Conservation (phyloP, 2,113 vertebrate species). For the Ia io region DNA sequence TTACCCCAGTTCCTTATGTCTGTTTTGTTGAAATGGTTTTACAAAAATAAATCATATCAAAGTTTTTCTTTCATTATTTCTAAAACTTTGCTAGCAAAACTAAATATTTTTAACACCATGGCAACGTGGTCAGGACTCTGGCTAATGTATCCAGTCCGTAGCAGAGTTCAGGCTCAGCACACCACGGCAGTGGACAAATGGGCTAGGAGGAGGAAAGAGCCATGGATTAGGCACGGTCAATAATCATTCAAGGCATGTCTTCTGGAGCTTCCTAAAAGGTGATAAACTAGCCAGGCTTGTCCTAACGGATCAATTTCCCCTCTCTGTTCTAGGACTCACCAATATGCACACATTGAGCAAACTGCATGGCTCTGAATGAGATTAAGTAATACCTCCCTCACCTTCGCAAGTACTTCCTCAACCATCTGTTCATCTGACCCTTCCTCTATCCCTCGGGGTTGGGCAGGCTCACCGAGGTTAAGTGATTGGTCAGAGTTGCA, state of each 20-base stretch:
- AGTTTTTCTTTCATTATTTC: slow-evolving; percentile 67
- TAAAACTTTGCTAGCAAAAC: slow-evolving; percentile 75
- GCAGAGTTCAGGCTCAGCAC: slow-evolving; percentile 71
- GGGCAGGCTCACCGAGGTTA: not conserved
- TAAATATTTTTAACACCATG: slow-evolving; percentile 85
- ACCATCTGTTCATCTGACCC: not conserved
- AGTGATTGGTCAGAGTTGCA: not conserved
- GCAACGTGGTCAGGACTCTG: slow-evolving; percentile 80
- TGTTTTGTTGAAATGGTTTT: slow-evolving; percentile 73
- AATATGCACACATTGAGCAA: not conserved
- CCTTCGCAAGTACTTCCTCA: not conserved
- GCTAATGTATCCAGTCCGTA: slow-evolving; percentile 76
- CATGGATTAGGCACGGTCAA: slow-evolving; percentile 66
- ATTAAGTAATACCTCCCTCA: not conserved
- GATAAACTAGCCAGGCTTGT: not conserved
- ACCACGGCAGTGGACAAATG: slow-evolving; percentile 48
- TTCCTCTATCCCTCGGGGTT: not conserved
- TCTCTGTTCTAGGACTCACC: not conserved
- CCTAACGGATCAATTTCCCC: not conserved
- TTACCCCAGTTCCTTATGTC: slow-evolving; percentile 57
- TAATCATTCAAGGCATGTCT: slow-evolving; percentile 61
- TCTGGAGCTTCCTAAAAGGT: slow-evolving; percentile 55
- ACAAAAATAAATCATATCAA: slow-evolving; percentile 77
- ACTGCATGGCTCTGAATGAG: not conserved
- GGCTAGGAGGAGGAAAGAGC: slow-evolving; percentile 28